Evolutionary conservation across 2,113 vertebrate species (phyloP).

Genomic region (Pitta sordida): DNA sequence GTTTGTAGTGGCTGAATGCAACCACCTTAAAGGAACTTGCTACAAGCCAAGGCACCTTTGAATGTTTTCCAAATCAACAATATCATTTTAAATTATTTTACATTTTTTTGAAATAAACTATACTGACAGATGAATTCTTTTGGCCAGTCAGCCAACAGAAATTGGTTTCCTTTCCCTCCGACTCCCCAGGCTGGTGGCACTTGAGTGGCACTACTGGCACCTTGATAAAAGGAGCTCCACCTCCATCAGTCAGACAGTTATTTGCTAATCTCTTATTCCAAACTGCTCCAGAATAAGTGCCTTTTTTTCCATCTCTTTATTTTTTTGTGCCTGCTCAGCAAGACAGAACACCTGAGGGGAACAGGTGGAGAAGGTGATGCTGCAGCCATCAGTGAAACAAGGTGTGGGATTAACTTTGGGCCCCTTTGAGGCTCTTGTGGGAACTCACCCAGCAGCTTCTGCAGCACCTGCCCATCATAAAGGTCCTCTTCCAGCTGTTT

Average conservation of each 20-base stretch:
- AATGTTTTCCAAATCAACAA: not conserved
- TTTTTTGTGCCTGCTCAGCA: not conserved
- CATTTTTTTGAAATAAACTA: not conserved
- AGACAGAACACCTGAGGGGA: not conserved
- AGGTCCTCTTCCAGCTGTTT: slow-evolving; percentile 95
- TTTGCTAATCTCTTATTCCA: not conserved
- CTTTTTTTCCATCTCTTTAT: not conserved
- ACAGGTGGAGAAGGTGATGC: not conserved
- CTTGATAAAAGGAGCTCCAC: not conserved
- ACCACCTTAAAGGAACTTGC: not conserved
- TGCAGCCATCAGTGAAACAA: not conserved
- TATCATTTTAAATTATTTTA: not conserved
- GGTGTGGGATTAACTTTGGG: not conserved
- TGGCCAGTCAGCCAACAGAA: not conserved
- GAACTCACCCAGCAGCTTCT: slow-evolving; percentile 92
- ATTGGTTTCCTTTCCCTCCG: not conserved
- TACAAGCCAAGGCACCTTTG: not conserved
- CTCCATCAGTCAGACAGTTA: not conserved
- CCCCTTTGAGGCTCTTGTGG: not conserved
- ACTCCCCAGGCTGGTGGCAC: not conserved
- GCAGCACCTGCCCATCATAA: slow-evolving; percentile 96
- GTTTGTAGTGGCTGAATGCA: not conserved
- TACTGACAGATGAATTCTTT: too few species aligned
- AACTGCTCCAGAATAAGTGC: not conserved
- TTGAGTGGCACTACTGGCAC: not conserved